These are phyloP conservation scores for Drosophila neutralis DNA, from an alignment of 2,888 invertebrate genomes.

Conservation along the genomic window DNA sequence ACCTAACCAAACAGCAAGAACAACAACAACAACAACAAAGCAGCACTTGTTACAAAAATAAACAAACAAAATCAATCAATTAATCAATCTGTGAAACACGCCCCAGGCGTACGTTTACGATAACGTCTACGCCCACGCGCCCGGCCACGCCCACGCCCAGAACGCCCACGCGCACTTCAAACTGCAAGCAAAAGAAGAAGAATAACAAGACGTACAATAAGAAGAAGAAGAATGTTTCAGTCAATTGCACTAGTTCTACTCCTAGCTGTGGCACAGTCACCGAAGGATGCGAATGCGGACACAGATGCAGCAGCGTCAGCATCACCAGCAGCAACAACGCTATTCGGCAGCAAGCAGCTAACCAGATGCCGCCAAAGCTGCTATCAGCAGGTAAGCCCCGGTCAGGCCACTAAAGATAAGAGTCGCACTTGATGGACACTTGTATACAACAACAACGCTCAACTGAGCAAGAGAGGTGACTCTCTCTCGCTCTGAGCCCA, in stretches of 20 bases:
- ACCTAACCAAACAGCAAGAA: constrained; percentile 50
- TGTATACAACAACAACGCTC: constrained; percentile 48
- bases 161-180: constrained; percentile 31
- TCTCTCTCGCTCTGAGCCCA: constrained; percentile 12
- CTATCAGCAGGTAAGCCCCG: constrained; percentile 83
- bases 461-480: constrained; percentile 3
- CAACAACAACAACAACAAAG: constrained; percentile 28
- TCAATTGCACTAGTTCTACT: constrained; percentile 57
- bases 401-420: constrained; percentile 48
- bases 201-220: constrained; percentile 22
- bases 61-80: constrained; percentile 79
- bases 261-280: constrained; percentile 33
- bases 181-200: constrained; percentile 22
- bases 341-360: constrained; percentile 81
- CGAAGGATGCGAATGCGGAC: constrained; percentile 27
- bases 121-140: constrained; percentile 23
- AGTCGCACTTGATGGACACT: constrained; percentile 69
- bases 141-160: constrained; percentile 5
- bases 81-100: constrained; percentile 68
- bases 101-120: constrained; percentile 49
- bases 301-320: constrained; percentile 36
- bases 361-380: constrained; percentile 84
- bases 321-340: constrained; percentile 35
- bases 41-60: constrained; percentile 75
- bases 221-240: constrained; percentile 57